phyloP scores from a whole-genome alignment of 2,888 invertebrate genomes.

The Dioctria rufipes region DNA sequence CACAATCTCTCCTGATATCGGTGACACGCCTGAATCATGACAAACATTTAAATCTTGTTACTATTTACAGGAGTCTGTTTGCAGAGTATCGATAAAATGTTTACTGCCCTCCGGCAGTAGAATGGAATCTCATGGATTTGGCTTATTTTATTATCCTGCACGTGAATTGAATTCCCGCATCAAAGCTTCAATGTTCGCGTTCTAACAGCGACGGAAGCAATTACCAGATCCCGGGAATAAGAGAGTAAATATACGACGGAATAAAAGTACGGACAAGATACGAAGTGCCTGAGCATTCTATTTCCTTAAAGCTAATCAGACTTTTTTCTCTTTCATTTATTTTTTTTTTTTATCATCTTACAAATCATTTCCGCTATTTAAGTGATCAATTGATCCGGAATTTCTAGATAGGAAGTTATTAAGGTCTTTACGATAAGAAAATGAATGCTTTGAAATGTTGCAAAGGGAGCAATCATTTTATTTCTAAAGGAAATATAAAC shows the following conservation, averaged over 20 bases:
- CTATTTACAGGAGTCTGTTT: slow-evolving; percentile 33
- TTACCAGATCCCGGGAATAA: slow-evolving; percentile 34
- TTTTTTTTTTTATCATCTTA: slow-evolving; percentile 39
- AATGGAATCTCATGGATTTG: slow-evolving; percentile 24
- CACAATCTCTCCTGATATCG: not conserved
- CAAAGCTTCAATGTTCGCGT: slow-evolving; percentile 25
- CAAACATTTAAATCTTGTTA: slow-evolving; percentile 35
- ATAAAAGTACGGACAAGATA: slow-evolving; percentile 15
- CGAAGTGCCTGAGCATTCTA: slow-evolving; percentile 24
- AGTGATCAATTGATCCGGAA: slow-evolving; percentile 49
- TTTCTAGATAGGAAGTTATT: slow-evolving; percentile 42
- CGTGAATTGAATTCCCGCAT: slow-evolving; percentile 48
- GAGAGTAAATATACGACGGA: not conserved
- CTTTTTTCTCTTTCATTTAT: slow-evolving; percentile 41
- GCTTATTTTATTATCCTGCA: slow-evolving; percentile 44
- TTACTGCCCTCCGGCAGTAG: slow-evolving; percentile 35
- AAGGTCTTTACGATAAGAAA: slow-evolving; percentile 40
- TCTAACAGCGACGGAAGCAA: slow-evolving; percentile 31
- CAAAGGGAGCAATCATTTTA: slow-evolving; percentile 36
- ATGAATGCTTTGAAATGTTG: slow-evolving; percentile 22
- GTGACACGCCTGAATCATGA: not conserved
- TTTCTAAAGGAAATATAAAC: slow-evolving; percentile 21
- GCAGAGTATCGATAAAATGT: slow-evolving; percentile 41
- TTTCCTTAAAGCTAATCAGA: slow-evolving; percentile 40
- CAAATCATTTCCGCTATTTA: slow-evolving; percentile 48